Base-by-base conservation (phyloP, 2,888 invertebrate genomes). In the Catocala fraxini region DNA sequence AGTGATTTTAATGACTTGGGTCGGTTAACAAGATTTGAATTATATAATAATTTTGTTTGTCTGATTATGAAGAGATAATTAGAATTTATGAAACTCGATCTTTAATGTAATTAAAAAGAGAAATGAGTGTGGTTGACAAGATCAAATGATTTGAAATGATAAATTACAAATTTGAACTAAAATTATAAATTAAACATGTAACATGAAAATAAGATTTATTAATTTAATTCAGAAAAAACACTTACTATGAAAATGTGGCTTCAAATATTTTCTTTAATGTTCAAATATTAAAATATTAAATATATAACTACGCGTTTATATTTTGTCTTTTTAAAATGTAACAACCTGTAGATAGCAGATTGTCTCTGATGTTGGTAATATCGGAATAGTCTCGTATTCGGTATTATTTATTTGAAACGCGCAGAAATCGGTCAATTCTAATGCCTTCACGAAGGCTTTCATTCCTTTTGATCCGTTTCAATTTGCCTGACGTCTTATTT, bases 401-500 rank as follows among this genome's bases (percentile, higher is more conserved):
- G 82, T 86, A 87, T 92, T 88, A 90, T 91, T 89, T 89, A 89
- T 92, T 88, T 85, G 86, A 89, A 87, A 73, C 77, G 80, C 79
- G 76, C 81, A 80, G 83, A 87, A 59, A 83, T 82, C 81, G 85
- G 79, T 81, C 84, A 83, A 87, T 88, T 90, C 92, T 92, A 92
- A 91, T 92, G 87, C 89, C 83, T 86, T 78, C 81, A 79, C 85
- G 86, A 84, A 68, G 84, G 84, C 85, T 84, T 89, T 89, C 85
- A 84, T 88, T 88, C 83, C 75, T 65, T 83, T 85, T 88, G 88
- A 89, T 87, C 85, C 83, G 83, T 85, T 88, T 89, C 92, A 91
- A 93, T 92, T 91, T 91, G 89, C 86, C 84, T 85, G 87, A 89
- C 84, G 86, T 91, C 92, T 92, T 91, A 91, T 92, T 92, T 92